Evolutionary conservation across 2,113 vertebrate species (phyloP).

Genomic region (Neogale vison): DNA sequence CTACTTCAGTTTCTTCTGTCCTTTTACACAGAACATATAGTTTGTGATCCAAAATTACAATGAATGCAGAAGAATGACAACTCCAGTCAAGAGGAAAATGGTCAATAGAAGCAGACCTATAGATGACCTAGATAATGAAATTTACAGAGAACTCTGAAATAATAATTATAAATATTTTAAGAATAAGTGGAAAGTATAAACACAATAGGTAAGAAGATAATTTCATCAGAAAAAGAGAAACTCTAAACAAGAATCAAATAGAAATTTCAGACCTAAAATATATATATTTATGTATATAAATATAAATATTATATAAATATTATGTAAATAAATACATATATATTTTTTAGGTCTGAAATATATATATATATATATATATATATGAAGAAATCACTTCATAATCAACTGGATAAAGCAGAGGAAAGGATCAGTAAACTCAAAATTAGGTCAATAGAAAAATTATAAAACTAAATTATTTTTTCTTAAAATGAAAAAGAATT

Average conservation of each 20-base stretch:
- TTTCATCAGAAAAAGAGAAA: neutral
- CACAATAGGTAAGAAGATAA: neutral
- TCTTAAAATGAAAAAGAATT: neutral
- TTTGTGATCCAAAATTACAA: slow-evolving; percentile 10
- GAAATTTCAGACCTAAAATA: neutral
- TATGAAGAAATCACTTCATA: slow-evolving; percentile 10
- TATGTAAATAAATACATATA: no score
- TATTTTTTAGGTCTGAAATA: no score
- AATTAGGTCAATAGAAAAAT: slow-evolving; percentile 1
- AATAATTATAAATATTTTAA: neutral
- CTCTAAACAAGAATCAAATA: neutral
- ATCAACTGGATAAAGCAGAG: neutral
- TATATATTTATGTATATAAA: no score
- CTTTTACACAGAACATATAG: neutral
- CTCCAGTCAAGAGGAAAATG: slow-evolving; percentile 5
- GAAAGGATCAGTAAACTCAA: neutral
- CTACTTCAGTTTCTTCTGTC: neutral
- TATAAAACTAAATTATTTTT: neutral
- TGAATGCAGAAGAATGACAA: neutral
- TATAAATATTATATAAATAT: no score
- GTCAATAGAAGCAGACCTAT: neutral
- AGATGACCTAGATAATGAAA: neutral
- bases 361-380: neutral
- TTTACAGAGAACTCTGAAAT: neutral
- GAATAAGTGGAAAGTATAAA: neutral